These are phyloP conservation scores for Malthinus flaveolus DNA, from an alignment of 2,888 invertebrate species.

Conservation along the genomic window DNA sequence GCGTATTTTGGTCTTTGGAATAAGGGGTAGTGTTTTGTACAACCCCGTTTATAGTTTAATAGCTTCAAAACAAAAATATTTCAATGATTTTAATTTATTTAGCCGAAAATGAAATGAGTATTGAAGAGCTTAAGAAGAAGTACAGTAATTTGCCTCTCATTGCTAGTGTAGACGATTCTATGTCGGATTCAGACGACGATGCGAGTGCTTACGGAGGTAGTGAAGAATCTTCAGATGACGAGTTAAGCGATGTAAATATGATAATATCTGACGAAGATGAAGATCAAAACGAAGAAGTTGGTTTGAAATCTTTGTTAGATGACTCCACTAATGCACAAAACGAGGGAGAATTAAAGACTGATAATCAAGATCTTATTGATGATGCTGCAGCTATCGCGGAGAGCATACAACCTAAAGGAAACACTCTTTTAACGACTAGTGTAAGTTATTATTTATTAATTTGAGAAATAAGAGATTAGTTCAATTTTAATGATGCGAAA, in stretches of 20 bases:
- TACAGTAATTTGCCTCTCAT: constrained; percentile 61
- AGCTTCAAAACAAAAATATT: no score
- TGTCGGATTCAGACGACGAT: constrained; percentile 38
- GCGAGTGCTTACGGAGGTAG: constrained; percentile 37
- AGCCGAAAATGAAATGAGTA: constrained; percentile 79
- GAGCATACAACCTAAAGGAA: constrained; percentile 97
- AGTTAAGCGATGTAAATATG: constrained; percentile 46
- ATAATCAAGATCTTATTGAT: constrained; percentile 75
- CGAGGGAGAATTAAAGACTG: constrained; percentile 52
- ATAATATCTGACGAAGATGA: constrained; percentile 45
- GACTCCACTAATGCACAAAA: constrained; percentile 47
- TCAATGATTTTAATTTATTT: no score
- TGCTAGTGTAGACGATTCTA: constrained; percentile 45
- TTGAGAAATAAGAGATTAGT: not conserved
- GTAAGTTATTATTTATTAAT: constrained; percentile 55
- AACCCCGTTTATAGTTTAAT: no score
- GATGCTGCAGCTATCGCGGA: constrained; percentile 93
- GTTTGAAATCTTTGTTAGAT: constrained; percentile 62
- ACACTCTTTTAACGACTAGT: constrained; percentile 91
- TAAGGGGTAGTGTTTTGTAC: no score
- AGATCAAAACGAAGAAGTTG: constrained; percentile 56
- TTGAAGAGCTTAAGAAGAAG: constrained; percentile 79
- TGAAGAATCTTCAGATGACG: constrained; percentile 39
- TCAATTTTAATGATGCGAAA: constrained; percentile 36
- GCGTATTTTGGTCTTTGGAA: no score